These are phyloP conservation scores for Fissipunctia ypsillon DNA, from an alignment of 2,888 invertebrate genomes.

Conservation along the genomic window DNA sequence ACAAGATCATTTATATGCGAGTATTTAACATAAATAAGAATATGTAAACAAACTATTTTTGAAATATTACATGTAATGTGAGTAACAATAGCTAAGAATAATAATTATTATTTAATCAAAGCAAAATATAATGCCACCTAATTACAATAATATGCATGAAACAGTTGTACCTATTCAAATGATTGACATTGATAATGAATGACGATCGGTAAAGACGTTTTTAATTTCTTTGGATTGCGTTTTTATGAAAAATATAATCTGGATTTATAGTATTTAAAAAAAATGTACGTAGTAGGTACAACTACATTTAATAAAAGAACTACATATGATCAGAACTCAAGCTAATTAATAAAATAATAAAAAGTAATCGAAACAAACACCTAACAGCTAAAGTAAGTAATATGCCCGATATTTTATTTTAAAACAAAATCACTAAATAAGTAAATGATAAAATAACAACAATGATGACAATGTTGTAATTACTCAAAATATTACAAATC, in stretches of 20 bases:
- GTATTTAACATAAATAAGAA: slow-evolving; percentile 30
- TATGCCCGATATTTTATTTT: not conserved
- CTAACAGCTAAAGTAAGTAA: not conserved
- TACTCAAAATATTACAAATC: slow-evolving; percentile 17
- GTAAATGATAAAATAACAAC: slow-evolving; percentile 3
- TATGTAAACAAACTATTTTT: slow-evolving; percentile 3
- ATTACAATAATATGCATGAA: slow-evolving; percentile 19
- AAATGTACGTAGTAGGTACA: not conserved
- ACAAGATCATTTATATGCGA: slow-evolving; percentile 20
- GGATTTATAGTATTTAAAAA: not conserved
- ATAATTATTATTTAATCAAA: slow-evolving; percentile 14
- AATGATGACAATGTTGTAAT: slow-evolving; percentile 12
- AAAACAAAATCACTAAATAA: slow-evolving; percentile 1
- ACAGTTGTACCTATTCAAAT: slow-evolving; percentile 26
- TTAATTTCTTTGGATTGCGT: not conserved
- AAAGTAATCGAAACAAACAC: slow-evolving; percentile 5
- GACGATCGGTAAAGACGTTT: not conserved
- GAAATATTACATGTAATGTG: not conserved
- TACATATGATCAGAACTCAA: not conserved
- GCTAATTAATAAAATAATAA: not conserved
- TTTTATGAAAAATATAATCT: not conserved
- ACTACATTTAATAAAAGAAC: not conserved
- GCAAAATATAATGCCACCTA: slow-evolving; percentile 20
- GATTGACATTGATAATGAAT: slow-evolving; percentile 6
- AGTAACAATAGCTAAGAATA: slow-evolving; percentile 17